Base-by-base conservation (phyloP, 1,140 invertebrate genomes). In the Saxidomus purpurata region DNA sequence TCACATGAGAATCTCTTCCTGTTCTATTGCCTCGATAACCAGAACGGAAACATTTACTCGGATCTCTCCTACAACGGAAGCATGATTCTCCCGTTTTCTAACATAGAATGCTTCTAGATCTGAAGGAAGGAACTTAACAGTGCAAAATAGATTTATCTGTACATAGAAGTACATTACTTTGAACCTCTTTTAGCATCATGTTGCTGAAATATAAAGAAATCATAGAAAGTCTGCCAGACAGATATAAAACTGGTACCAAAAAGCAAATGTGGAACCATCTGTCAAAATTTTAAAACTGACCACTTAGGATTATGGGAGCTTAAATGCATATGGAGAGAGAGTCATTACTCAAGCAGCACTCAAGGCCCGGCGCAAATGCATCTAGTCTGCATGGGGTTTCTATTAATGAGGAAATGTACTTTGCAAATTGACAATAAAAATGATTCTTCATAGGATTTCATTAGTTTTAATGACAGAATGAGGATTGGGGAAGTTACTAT, bases 321-420 rank as follows among this genome's bases (percentile, higher is more conserved):
- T 19, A 40, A 36, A 71, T n/a, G 25, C 13, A 71, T 6, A 36
- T 40, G 67, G 25, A 71, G 31, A 71, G 31, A 8, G 9, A 28
- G 31, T 28, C 34, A 71, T 38, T 71, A 71, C 36, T 38, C 3
- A 34, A 11, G n/a, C 15, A 3, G 67, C 19, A 34, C 36, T 71
- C 4, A 22, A 38, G 1, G 15, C 31, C 38, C 34, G 17, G 2
- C 22, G 22, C 9, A 71, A 71, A 71, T 71, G 67, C 67, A 71
- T 71, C 67, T 15, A 15, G 11, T 22, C 67, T 38, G 67, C 67
- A 71, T 71, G 67, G 15, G 34, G 67, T 71, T 4, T 71, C 22
- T 22, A 1, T 71, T 71, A 38, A 71, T 71, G 67, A 19, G 67
- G 34, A 71, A 71, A 71, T 71, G 67, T 38, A 71, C 67, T 71